Percentiles rank a stretch among this genome's conserved stretches.
phyloP scores from a whole-genome alignment of 2,888 invertebrate species.

The Caenorhabditis sp. region DNA sequence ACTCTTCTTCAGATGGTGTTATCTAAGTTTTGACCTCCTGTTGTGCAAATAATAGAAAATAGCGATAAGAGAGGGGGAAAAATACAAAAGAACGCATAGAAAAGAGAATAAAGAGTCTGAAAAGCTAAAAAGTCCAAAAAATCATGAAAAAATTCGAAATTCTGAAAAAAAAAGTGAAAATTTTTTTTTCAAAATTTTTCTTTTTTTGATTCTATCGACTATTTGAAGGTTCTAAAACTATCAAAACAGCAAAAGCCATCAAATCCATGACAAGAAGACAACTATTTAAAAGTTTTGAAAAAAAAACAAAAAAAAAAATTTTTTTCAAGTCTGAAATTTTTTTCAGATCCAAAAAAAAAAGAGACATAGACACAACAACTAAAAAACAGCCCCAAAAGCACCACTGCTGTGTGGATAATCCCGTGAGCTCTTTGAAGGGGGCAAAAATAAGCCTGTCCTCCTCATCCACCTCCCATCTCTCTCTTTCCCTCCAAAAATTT shows the following conservation, averaged over 20 bases:
- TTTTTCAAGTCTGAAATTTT: too few relatives aligned
- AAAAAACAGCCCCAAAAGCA: slow-evolving; percentile 21
- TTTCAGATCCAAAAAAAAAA: not conserved
- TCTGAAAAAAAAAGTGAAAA: not conserved
- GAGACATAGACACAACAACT: not conserved
- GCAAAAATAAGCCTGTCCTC: slow-evolving; percentile 8
- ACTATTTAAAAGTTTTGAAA: too few relatives aligned
- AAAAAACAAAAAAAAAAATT: too few relatives aligned
- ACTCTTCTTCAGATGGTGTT: not conserved
- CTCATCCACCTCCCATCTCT: not conserved
- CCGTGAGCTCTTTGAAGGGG: not conserved
- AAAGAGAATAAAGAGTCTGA: not conserved
- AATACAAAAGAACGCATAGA: not conserved
- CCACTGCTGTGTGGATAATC: not conserved
- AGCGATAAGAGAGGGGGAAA: not conserved
- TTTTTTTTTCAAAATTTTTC: slow-evolving; percentile 7
- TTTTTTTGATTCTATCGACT: too few relatives aligned
- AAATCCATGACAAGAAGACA: too few relatives aligned
- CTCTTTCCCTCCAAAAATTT: not conserved
- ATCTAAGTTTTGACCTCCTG: not conserved
- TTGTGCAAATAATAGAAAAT: not conserved
- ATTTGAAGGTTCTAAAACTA: too few relatives aligned
- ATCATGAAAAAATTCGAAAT: not conserved
- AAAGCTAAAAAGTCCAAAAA: not conserved
- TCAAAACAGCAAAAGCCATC: not conserved